Percentiles rank a stretch among this genome's conserved stretches.
Evolutionary conservation across 2,888 invertebrate species (phyloP).

Genomic region (Ashinkailepas kermadecensis): DNA sequence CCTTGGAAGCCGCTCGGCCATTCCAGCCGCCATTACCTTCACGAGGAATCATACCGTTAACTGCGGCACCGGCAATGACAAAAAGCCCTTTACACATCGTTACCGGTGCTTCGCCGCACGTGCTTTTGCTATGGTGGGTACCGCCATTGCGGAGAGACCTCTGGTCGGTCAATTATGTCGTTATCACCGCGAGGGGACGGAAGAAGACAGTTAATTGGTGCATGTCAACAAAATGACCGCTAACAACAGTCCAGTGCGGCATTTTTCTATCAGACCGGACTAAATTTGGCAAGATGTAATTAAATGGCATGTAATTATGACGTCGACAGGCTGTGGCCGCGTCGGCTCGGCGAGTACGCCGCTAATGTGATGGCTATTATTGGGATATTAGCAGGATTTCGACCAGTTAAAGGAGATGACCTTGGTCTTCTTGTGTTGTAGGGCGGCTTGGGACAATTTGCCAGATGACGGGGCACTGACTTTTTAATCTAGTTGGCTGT

Average conservation of each 20-base stretch:
- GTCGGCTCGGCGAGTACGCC: too few species aligned
- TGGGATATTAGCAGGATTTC: background rate
- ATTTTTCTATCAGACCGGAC: background rate
- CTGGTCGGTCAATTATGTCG: background rate
- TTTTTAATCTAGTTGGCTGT: too few species aligned
- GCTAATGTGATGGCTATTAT: background rate
- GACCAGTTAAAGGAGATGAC: too few species aligned
- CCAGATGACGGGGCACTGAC: too few species aligned
- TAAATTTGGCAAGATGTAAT: slow-evolving; percentile 18
- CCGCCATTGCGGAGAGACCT: too few species aligned
- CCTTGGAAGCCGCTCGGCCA: background rate
- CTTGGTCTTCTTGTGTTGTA: too few species aligned
- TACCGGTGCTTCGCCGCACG: background rate
- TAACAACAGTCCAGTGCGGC: background rate
- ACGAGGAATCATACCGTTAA: background rate
- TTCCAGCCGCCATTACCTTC: background rate
- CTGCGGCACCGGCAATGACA: background rate
- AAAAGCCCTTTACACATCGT: background rate
- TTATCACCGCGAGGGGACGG: background rate
- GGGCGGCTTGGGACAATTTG: too few species aligned
- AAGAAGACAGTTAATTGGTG: background rate
- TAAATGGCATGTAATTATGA: background rate
- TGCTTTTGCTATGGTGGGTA: too few species aligned
- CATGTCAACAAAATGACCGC: background rate
- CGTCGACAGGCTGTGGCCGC: background rate